Base-by-base conservation (phyloP, 2,797 vertebrate genomes). In the Dromococcyx pavoninus region DNA sequence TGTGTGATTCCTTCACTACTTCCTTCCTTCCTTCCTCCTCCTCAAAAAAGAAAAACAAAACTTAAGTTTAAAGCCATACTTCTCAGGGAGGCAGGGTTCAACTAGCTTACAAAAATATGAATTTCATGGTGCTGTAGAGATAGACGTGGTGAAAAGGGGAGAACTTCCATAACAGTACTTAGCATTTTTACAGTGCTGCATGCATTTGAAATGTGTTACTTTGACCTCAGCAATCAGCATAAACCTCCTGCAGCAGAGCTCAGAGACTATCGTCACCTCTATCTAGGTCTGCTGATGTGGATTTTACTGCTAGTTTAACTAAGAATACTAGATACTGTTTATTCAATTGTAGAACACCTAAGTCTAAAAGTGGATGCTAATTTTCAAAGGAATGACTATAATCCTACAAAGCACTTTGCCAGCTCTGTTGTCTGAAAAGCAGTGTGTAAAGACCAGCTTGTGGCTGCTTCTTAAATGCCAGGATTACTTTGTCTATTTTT, bases 1-100 rank as follows among this genome's bases (percentile, higher is more conserved):
- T 0, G 1, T 9, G 12, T 0, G 0, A 60, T 39, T 56, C 37
- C 60, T 91, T 84, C 18, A 4, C 61, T 88, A 41, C 35, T 50
- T 74, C 33, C 10, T 93, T 35, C 33, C 10, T 93, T 35, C 46
- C 35, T 60, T 72, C n/a, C 41, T 85, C 60, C 17, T 57, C 32
- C 30, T 72, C 4, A 1, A 62, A 64, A 85, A 60, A 6, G 14
- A 41, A 61, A 70, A 67, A 76, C 18, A 57, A 58, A 82, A 67
- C 89, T 32, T 53, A 58, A 51, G 41, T 70, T 80, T 81, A 83
- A 75, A 83, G 13, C 16, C 61, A 19, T 5, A 48, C 18, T 83
- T 77, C 46, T 70, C 58, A 44, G 48, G n/a, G 28, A 92, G 41
- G n/a, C 22, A 83, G 35, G 6, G 27, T 32, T 81, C 69, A 78